A percentile compares a stretch with the other conserved stretches of the same genome.
phyloP scores from a whole-genome alignment of 2,888 invertebrate species.

The Pristionchus exspectatus region DNA sequence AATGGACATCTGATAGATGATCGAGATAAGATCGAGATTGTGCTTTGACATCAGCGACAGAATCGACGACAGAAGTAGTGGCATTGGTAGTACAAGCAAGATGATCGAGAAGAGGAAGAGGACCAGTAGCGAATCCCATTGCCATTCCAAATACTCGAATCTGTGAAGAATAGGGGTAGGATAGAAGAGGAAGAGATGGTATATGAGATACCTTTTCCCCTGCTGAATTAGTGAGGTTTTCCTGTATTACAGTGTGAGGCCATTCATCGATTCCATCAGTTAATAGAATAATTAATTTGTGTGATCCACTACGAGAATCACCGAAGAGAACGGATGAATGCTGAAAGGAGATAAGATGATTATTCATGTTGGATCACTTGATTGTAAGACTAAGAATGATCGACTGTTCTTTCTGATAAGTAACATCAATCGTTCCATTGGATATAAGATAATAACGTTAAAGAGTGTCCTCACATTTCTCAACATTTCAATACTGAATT shows the following conservation, averaged over 20 bases:
- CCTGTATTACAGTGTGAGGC: slow-evolving; percentile 81
- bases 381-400: neutral
- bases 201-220: slow-evolving; percentile 56
- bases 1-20: slow-evolving; percentile 65
- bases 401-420: too few relatives aligned
- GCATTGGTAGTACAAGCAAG: slow-evolving; percentile 69
- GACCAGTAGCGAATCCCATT: slow-evolving; percentile 75
- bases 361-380: neutral
- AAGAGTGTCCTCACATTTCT: slow-evolving; percentile 65
- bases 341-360: neutral
- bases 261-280: slow-evolving; percentile 83
- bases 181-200: neutral
- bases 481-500: slow-evolving; percentile 65
- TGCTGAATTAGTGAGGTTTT: slow-evolving; percentile 69
- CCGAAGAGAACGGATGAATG: slow-evolving; percentile 57
- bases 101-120: slow-evolving; percentile 69
- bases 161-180: slow-evolving; percentile 53
- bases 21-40: slow-evolving; percentile 72
- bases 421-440: too few relatives aligned
- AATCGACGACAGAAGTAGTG: slow-evolving; percentile 63
- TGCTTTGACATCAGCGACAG: slow-evolving; percentile 75
- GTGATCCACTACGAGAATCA: slow-evolving; percentile 80
- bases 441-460: too few relatives aligned
- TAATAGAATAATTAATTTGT: slow-evolving; percentile 82
- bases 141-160: slow-evolving; percentile 75